A percentile compares a stretch with the other conserved stretches of the same genome.
These are phyloP conservation scores for Luperina nickerlii DNA, from an alignment of 2,888 invertebrate species.

Conservation along the genomic window DNA sequence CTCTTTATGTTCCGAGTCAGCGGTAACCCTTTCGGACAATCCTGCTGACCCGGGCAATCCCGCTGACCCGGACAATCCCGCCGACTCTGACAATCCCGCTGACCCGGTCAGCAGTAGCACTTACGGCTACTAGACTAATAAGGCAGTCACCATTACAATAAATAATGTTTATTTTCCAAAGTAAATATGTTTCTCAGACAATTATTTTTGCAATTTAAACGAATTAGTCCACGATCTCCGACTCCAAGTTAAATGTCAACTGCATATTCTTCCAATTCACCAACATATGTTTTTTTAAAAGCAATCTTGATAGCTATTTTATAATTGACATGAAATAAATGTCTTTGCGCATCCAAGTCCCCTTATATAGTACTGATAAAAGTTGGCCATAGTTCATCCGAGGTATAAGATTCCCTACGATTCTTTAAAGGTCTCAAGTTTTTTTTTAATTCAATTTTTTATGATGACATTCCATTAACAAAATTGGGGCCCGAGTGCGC, in stretches of 20 bases:
- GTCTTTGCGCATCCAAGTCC: slow-evolving; percentile 2
- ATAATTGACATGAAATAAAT: slow-evolving; percentile 53
- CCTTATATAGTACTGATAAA: slow-evolving; percentile 45
- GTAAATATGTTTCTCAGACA: not conserved
- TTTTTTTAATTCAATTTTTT: not conserved
- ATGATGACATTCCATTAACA: not conserved
- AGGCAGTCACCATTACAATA: not conserved
- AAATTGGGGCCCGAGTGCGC: not conserved
- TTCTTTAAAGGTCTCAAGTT: not conserved
- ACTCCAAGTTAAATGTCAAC: slow-evolving; percentile 54
- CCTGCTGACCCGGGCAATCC: too few species aligned
- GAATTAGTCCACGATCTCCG: slow-evolving; percentile 31
- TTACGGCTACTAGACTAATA: not conserved
- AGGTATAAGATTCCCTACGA: slow-evolving; percentile 13
- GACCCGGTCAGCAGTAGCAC: not conserved
- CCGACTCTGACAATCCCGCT: too few species aligned
- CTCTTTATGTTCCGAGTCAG: too few species aligned
- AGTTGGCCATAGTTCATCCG: slow-evolving; percentile 10
- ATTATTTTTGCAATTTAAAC: slow-evolving; percentile 44
- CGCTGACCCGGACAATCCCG: too few species aligned
- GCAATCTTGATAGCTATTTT: slow-evolving; percentile 52
- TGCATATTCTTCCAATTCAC: slow-evolving; percentile 25
- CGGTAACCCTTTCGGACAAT: too few species aligned
- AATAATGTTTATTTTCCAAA: slow-evolving; percentile 13
- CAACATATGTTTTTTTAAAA: slow-evolving; percentile 23